Evolutionary conservation across 2,797 vertebrate genomes (phyloP), one percentile per base, ranked within the genome.

Genomic region (Rhynchotus rufescens): DNA sequence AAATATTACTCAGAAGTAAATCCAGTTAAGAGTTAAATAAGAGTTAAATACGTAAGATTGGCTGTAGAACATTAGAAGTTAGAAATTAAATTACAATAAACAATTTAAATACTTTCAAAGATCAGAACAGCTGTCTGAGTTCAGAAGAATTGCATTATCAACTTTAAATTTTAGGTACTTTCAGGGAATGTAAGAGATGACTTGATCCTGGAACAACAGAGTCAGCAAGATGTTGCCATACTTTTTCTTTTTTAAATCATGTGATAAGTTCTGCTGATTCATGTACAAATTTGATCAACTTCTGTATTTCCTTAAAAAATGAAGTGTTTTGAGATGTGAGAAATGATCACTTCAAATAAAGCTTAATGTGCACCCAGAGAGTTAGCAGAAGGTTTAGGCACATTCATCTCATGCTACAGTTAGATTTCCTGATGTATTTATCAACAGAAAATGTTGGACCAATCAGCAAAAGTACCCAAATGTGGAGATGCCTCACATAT

Each of bases 391-490:
- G 16, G 12, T 0, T 0, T 19, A 26, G 8, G 9, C 9, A 68
- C 8, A 22, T 47, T 71, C 20, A 68, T 28, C 32, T 78, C 13
- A 4, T 45, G 9, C 9, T 45, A 44, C 7, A 44, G 26, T 60
- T 84, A 80, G 10, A 59, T 68, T 80, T 73, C 25, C 5, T 7
- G 23, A 3, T 25, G 9, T 59, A 44, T 76, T 69, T 22, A 59
- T 83, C 42, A 38, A 22, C 20, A 92, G 4, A 68, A 80, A 61
- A 25, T 47, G 16, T 57, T 77, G 59, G 38, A 42, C 9, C n/a
- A 80, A 54, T 67, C 65, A 90, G 11, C 4, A 94, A 68, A 84
- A 66, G 23, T 67, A 23, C 11, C 34, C 85, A 60, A 82, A 92
- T 61, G 49, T 56, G 49, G 26, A 71, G 28, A 3, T 44, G 4